phyloP scores from a whole-genome alignment of 2,888 invertebrate species.

The Pheosia tremula region DNA sequence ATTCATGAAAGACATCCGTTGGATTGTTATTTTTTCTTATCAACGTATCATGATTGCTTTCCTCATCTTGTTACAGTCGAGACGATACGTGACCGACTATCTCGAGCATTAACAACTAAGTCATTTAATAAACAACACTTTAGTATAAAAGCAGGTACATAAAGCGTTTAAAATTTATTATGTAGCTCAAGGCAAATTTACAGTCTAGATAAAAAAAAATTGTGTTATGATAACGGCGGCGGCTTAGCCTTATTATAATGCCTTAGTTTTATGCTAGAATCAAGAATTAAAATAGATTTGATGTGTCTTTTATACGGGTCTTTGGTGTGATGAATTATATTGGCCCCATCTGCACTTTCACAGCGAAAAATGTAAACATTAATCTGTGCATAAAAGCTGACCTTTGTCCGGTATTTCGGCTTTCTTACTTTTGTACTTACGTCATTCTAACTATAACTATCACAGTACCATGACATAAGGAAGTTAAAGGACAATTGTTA shows the following conservation, averaged over 20 bases:
- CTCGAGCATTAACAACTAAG: neutral
- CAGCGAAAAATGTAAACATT: too few species aligned
- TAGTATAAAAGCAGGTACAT: neutral
- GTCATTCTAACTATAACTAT: too few species aligned
- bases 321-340: neutral
- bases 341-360: neutral
- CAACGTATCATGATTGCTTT: neutral
- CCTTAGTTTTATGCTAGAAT: neutral
- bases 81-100: slow-evolving; percentile 2
- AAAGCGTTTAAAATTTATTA: slow-evolving; percentile 11
- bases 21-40: neutral
- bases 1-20: neutral
- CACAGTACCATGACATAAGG: neutral
- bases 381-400: too few species aligned
- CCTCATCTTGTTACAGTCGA: neutral
- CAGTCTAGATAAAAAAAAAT: slow-evolving; percentile 25
- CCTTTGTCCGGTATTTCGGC: too few species aligned
- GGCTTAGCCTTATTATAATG: slow-evolving; percentile 3
- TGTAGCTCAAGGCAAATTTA: slow-evolving; percentile 34
- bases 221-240: slow-evolving; percentile 14
- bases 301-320: neutral
- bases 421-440: too few species aligned
- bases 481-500: neutral
- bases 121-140: neutral
- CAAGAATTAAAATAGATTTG: neutral